A percentile compares a stretch with the other conserved stretches of the same genome.
These are phyloP conservation scores for Pristionchus maxplancki DNA, from an alignment of 2,888 invertebrate species.

Conservation along the genomic window DNA sequence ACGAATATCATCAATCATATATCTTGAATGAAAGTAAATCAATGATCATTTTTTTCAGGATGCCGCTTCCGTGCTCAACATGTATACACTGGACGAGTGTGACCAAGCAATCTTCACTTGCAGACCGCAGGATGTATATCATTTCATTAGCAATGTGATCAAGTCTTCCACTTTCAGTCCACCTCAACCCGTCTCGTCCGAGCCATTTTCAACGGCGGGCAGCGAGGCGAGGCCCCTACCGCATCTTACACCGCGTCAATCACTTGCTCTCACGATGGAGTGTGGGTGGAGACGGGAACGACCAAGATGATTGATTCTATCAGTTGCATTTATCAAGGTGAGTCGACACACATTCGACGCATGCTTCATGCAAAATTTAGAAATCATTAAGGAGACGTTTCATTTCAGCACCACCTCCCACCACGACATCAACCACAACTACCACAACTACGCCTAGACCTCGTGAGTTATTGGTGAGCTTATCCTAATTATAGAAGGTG, in stretches of 20 bases:
- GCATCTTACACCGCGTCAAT: constrained; percentile 18
- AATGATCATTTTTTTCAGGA: constrained; percentile 55
- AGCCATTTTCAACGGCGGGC: constrained; percentile 60
- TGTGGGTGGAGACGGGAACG: constrained; percentile 48
- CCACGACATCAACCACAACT: not conserved
- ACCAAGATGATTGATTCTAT: constrained; percentile 2
- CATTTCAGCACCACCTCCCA: not conserved
- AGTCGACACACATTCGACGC: not conserved
- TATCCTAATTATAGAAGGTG: no score
- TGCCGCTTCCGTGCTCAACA: constrained; percentile 63
- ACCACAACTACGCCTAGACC: not conserved
- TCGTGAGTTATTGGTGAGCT: not conserved
- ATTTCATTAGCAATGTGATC: not conserved
- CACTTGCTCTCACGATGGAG: constrained; percentile 26
- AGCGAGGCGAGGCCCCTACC: not conserved
- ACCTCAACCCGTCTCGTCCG: constrained; percentile 60
- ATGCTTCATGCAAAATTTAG: not conserved
- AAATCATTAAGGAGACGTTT: not conserved
- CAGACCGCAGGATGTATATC: constrained; percentile 57
- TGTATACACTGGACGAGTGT: constrained; percentile 59
- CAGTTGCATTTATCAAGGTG: constrained; percentile 49
- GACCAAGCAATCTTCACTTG: constrained; percentile 63
- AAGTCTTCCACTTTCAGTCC: constrained; percentile 50
- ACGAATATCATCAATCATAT: no score
- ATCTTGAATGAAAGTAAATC: not conserved